Conservation (phyloP, 2,113 vertebrate species). For the Microcebus griseorufus region DNA sequence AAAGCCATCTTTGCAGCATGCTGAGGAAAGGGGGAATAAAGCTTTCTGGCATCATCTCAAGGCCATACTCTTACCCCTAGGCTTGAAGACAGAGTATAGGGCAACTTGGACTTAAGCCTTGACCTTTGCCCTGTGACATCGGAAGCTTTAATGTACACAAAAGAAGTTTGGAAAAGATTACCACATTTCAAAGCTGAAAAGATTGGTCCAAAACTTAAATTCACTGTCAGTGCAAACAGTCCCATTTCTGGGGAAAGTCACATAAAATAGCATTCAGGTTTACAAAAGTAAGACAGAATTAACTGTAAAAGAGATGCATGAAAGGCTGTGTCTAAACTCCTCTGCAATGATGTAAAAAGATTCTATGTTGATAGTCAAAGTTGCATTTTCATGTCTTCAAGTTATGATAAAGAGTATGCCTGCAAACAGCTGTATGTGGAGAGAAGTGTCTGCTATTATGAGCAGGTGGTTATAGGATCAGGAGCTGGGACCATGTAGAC, state of each 20-base stretch:
- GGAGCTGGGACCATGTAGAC: rapidly evolving
- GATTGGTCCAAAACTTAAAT: not conserved
- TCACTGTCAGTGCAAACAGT: not conserved
- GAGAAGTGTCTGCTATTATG: rapidly evolving
- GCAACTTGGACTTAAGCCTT: rapidly evolving
- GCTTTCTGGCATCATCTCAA: not conserved
- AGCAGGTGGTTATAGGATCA: not conserved
- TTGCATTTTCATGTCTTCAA: not conserved
- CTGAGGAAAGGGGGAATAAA: not conserved
- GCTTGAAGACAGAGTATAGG: not conserved
- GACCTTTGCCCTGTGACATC: not conserved
- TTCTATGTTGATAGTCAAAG: not conserved
- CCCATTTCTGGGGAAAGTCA: not conserved
- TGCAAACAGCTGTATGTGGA: not conserved
- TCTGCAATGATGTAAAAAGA: not conserved
- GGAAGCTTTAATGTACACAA: not conserved
- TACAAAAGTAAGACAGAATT: not conserved
- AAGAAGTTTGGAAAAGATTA: not conserved
- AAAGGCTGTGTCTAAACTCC: too few species aligned
- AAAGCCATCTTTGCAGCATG: not conserved
- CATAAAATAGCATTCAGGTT: not conserved
- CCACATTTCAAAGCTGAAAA: not conserved
- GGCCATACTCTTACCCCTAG: not conserved
- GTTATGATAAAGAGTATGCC: not conserved
- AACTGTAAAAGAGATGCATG: not conserved